Conservation (phyloP, 2,113 vertebrate species). For the Plectropomus leopardus region DNA sequence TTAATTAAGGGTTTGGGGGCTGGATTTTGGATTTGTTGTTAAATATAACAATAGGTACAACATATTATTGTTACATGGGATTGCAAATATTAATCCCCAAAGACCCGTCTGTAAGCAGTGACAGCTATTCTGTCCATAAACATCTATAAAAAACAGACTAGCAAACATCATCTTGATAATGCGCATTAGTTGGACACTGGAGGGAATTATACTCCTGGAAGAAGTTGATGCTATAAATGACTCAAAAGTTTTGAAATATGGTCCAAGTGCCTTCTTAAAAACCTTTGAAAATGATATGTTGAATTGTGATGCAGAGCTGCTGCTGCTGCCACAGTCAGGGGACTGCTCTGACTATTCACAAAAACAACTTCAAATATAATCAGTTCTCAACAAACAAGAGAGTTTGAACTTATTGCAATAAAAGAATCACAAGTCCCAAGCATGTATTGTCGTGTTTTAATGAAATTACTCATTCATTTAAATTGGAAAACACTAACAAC, state of each 20-base stretch:
- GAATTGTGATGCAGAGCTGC: slow-evolving; percentile 1
- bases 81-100: background rate
- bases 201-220: slow-evolving; percentile 1
- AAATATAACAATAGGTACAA: background rate
- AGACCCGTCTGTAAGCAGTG: background rate
- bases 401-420: background rate
- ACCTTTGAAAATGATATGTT: background rate
- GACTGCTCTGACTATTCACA: background rate
- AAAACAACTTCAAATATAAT: background rate
- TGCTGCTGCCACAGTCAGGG: background rate
- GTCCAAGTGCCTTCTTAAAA: background rate
- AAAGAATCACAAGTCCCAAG: background rate
- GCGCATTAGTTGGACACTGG: slow-evolving; percentile 24
- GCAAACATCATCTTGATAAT: slow-evolving; percentile 17
- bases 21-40: slow-evolving; percentile 40
- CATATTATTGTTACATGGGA: background rate
- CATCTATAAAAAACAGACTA: slow-evolving; percentile 3
- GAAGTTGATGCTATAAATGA: slow-evolving; percentile 13
- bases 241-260: slow-evolving; percentile 18
- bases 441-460: background rate
- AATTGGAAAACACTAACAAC: background rate
- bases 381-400: slow-evolving; percentile 4
- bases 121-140: background rate
- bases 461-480: background rate
- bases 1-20: slow-evolving; percentile 34